Conservation (phyloP, 2,797 vertebrate genomes). For the Cynodonichthys magdalenae region DNA sequence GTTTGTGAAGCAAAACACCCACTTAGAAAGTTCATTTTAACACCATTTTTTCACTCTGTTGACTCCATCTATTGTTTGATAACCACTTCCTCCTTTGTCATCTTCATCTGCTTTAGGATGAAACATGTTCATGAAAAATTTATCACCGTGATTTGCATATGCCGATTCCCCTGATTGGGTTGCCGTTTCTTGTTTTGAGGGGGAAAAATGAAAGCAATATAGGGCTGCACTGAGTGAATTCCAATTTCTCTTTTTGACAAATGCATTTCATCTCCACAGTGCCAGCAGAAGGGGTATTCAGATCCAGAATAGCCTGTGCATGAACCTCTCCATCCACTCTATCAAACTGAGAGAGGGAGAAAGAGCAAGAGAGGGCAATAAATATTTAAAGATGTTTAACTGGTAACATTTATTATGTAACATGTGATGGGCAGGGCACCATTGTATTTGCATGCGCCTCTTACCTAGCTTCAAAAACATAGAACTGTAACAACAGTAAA, state of each 20-base stretch:
- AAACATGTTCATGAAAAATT: conserved; percentile 77
- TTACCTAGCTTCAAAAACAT: conserved; percentile 35
- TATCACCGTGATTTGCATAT: conserved; percentile 76
- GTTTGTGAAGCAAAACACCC: conserved; percentile 71
- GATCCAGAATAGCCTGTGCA: conserved; percentile 37
- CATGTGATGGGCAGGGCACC: conserved; percentile 43
- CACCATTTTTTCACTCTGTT: conserved; percentile 57
- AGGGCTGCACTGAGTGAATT: conserved; percentile 48
- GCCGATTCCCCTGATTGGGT: conserved; percentile 73
- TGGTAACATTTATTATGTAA: conserved; percentile 67
- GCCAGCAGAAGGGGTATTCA: conserved; percentile 54
- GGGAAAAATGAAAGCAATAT: conserved; percentile 61
- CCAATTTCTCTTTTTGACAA: conserved; percentile 61
- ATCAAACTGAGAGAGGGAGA: conserved; percentile 37
- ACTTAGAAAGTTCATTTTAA: conserved; percentile 65
- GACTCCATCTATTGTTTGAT: conserved; percentile 77
- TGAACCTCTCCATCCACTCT: conserved; percentile 49
- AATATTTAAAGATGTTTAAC: conserved; percentile 75
- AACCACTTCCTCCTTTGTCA: conserved; percentile 54
- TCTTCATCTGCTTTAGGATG: conserved; percentile 62
- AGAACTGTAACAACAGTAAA: conserved; percentile 49
- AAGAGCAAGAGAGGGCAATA: conserved; percentile 39
- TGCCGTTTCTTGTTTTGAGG: conserved; percentile 61
- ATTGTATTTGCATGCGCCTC: conserved; percentile 24
- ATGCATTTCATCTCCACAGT: conserved; percentile 59